Conservation (phyloP, 2,888 invertebrate genomes). For the Rhodophaea formosa region DNA sequence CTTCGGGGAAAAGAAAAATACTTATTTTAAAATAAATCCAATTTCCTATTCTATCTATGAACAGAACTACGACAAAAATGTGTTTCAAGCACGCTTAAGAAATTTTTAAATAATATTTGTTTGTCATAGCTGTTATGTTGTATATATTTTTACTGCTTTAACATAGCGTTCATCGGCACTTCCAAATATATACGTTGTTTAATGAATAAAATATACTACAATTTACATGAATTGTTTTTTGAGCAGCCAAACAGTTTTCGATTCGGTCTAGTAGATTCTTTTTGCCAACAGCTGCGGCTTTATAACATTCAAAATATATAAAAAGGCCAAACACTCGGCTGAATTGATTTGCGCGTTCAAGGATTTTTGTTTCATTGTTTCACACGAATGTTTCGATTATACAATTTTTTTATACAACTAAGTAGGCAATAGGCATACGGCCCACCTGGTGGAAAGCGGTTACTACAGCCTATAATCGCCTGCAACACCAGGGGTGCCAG, state of each 20-base stretch:
- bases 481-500: too few relatives aligned
- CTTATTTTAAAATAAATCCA: too few relatives aligned
- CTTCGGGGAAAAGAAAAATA: too few relatives aligned
- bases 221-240: constrained; percentile 8
- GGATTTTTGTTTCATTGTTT: not conserved
- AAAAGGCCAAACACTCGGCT: not conserved
- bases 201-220: constrained; percentile 12
- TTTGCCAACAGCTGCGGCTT: not conserved
- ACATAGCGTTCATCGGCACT: not conserved
- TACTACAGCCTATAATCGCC: too few relatives aligned
- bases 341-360: not conserved
- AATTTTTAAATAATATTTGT: too few relatives aligned
- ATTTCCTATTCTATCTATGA: not conserved
- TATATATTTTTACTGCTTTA: not conserved
- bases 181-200: not conserved
- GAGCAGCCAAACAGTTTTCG: constrained; percentile 1
- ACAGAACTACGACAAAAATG: not conserved
- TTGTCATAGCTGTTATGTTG: not conserved
- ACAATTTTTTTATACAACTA: too few relatives aligned
- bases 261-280: constrained; percentile 11
- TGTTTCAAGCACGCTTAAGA: not conserved
- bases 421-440: too few relatives aligned
- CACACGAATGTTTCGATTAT: too few relatives aligned
- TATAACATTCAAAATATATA: constrained; percentile 2
- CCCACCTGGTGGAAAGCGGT: too few relatives aligned